Evolutionary conservation across 2,797 vertebrate genomes (phyloP), one percentile per base, ranked within the genome.

Genomic region (Cynopterus sphinx): DNA sequence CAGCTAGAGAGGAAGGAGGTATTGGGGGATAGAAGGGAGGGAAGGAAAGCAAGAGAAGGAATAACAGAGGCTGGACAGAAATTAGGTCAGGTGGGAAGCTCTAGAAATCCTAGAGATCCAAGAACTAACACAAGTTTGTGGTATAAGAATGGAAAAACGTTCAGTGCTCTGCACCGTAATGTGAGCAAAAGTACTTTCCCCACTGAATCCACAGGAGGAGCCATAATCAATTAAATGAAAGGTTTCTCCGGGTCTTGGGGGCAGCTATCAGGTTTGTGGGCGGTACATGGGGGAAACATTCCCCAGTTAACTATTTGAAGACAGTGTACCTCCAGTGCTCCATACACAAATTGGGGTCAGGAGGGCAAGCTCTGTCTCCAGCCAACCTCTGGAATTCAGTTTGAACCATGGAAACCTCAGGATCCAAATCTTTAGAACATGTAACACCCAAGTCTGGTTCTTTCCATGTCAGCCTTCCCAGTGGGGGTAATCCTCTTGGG

Each of bases 1-100:
- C 92, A 96, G 96, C 22, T 26, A 92, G 97, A 93, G 82, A 91
- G 79, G 86, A 96, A 95, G 74, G 94, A 91, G 75, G 87, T 61
- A 73, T 77, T 41, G 7, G 49, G 46, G 77, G 65, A 39, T 86
- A 65, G 81, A 73, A 85, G 59, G 88, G 73, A 73, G 53, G 46
- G 63, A n/a, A 89, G 65, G 68, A 26, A 68, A 85, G 68, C 28
- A 51, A 93, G 39, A 70, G 31, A 94, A 96, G 46, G 68, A 53
- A 63, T 49, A 84, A 90, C 33, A n/a, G 51, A 77, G 21, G 26
- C 26, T 71, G 49, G 81, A 67, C 39, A 81, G 55, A 87, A 94
- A 95, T 41, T 24, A 84, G 70, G 95, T 89, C 83, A 94, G 97
- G 91, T 95, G 87, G 67, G 67, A 83, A 92, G 87, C 82, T 91